These are phyloP conservation scores for Apoda limacodes DNA, from an alignment of 2,888 invertebrate species.

Conservation along the genomic window DNA sequence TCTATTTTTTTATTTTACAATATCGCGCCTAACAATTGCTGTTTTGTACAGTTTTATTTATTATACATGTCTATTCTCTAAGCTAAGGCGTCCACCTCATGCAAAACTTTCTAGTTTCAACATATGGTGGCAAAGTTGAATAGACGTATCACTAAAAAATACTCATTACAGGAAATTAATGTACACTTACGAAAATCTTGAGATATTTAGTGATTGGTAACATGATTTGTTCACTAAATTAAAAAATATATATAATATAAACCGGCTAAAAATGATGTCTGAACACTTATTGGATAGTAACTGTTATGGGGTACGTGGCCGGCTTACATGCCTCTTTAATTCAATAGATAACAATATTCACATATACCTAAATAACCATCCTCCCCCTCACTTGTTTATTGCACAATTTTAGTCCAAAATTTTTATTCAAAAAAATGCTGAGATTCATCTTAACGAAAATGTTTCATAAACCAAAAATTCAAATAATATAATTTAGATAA, in stretches of 20 bases:
- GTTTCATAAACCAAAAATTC: slow-evolving; percentile 21
- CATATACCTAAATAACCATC: slow-evolving; percentile 21
- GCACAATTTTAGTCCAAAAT: slow-evolving; percentile 26
- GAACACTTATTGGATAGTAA: too few species aligned
- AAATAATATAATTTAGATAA: slow-evolving; percentile 5
- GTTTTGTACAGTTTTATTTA: slow-evolving; percentile 61
- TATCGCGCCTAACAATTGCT: slow-evolving; percentile 63
- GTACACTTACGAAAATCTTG: slow-evolving; percentile 48
- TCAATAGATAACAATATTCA: slow-evolving; percentile 19
- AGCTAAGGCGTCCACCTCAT: slow-evolving; percentile 32
- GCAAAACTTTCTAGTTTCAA: slow-evolving; percentile 23
- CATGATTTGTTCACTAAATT: slow-evolving; percentile 62
- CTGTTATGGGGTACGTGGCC: too few species aligned
- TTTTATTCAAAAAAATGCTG: slow-evolving; percentile 24
- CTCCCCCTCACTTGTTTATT: slow-evolving; percentile 19
- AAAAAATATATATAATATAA: slow-evolving; percentile 29
- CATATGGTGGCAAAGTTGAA: slow-evolving; percentile 20
- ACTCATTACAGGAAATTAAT: slow-evolving; percentile 41
- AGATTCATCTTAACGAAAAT: too few species aligned
- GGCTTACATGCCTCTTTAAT: slow-evolving; percentile 5
- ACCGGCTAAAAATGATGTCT: slow-evolving; percentile 7
- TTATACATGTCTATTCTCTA: slow-evolving; percentile 52
- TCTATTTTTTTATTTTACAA: slow-evolving; percentile 50
- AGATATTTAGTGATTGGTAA: slow-evolving; percentile 64
- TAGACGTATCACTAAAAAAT: slow-evolving; percentile 35